Conservation (phyloP, 2,797 vertebrate genomes). For the Darevskia mixta region DNA sequence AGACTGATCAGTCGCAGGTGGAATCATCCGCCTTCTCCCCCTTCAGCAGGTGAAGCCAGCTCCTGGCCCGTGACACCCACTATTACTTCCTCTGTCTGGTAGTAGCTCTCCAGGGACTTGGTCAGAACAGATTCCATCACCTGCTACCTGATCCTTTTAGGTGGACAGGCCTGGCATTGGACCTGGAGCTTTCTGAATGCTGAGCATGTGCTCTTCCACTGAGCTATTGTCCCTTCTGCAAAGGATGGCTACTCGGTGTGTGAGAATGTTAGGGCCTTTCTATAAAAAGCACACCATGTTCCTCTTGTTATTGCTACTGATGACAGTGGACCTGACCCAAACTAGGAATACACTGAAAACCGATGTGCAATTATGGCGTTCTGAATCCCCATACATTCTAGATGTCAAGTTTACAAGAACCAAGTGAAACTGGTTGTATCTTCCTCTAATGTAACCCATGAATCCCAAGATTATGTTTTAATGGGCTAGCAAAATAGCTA, state of each 20-base stretch:
- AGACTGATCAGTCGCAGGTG: no score
- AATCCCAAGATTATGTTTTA: background rate
- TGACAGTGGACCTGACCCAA: no score
- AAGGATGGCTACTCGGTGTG: background rate
- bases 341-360: background rate
- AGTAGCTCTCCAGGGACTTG: background rate
- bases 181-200: background rate
- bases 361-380: background rate
- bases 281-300: background rate
- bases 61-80: background rate
- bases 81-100: background rate
- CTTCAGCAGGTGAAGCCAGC: no score
- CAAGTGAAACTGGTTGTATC: background rate
- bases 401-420: slow-evolving; percentile 12
- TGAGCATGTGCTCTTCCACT: background rate
- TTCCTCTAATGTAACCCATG: background rate
- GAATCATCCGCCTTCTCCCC: no score
- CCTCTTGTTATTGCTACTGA: background rate
- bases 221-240: background rate
- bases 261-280: background rate
- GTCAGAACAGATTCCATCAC: background rate
- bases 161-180: background rate
- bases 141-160: background rate
- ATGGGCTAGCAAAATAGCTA: slow-evolving; percentile 33
- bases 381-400: background rate